phyloP scores from a whole-genome alignment of 2,113 vertebrate species.

The Chaetodon trifascialis region DNA sequence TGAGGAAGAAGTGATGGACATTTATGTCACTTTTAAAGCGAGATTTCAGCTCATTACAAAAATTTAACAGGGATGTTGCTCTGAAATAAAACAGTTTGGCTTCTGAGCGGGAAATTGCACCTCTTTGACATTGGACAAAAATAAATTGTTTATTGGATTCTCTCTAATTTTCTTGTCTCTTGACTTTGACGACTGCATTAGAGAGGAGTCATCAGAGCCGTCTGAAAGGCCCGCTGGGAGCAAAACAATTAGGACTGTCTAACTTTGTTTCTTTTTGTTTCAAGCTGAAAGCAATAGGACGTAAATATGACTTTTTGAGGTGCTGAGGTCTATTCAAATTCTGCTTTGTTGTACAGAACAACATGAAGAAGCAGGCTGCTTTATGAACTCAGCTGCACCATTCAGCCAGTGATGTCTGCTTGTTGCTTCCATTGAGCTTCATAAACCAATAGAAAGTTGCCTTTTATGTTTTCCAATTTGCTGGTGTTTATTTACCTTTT shows the following conservation, averaged over 20 bases:
- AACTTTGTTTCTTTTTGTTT: constrained; percentile 22
- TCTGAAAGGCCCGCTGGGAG: constrained; percentile 17
- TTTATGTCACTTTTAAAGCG: constrained; percentile 55
- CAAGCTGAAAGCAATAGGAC: background rate
- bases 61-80: constrained; percentile 28
- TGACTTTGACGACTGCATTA: constrained; percentile 45
- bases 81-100: constrained; percentile 32
- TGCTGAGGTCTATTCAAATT: background rate
- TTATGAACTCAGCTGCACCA: background rate
- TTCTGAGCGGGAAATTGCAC: constrained; percentile 26
- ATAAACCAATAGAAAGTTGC: background rate
- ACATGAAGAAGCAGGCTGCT: background rate
- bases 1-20: constrained; percentile 43
- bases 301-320: background rate
- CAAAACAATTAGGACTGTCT: constrained; percentile 26
- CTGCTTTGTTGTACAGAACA: background rate
- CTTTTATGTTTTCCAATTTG: background rate
- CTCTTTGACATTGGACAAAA: constrained; percentile 42
- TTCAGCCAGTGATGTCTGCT: background rate
- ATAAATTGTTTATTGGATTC: constrained; percentile 35
- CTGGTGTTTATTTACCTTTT: background rate
- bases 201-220: constrained; percentile 7
- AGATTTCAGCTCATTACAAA: constrained; percentile 40
- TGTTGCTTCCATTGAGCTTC: background rate
- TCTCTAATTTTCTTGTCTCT: constrained; percentile 40